phyloP scores from a whole-genome alignment of 2,797 vertebrate genomes.

The Siniperca scherzeri region DNA sequence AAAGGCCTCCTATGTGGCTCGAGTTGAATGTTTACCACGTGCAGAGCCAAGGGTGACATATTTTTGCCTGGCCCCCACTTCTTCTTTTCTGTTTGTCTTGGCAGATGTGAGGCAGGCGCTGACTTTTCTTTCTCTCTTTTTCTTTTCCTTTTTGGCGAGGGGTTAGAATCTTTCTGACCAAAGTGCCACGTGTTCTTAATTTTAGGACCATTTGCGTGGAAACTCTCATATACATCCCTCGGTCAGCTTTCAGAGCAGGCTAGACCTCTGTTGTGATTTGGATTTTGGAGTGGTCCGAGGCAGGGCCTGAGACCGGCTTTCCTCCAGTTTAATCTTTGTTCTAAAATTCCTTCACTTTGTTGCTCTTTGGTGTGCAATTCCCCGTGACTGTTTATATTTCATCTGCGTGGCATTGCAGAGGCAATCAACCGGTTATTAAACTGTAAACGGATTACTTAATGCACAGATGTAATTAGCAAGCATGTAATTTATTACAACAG shows the following conservation, averaged over 20 bases:
- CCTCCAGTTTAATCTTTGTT: slow-evolving; percentile 10
- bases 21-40: slow-evolving; percentile 77
- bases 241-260: slow-evolving; percentile 74
- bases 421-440: slow-evolving; percentile 56
- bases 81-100: slow-evolving; percentile 83
- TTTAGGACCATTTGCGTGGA: slow-evolving; percentile 81
- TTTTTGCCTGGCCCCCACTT: slow-evolving; percentile 71
- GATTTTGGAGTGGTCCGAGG: slow-evolving; percentile 12
- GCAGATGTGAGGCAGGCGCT: slow-evolving; percentile 87
- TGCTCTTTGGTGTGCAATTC: slow-evolving; percentile 23
- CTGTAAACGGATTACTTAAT: slow-evolving; percentile 41
- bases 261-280: slow-evolving; percentile 61
- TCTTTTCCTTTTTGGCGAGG: slow-evolving; percentile 61
- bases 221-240: slow-evolving; percentile 71
- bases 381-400: slow-evolving; percentile 17
- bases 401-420: slow-evolving; percentile 20
- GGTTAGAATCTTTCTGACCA: slow-evolving; percentile 54
- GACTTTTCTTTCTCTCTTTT: slow-evolving; percentile 61
- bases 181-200: slow-evolving; percentile 80
- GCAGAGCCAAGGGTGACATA: slow-evolving; percentile 83
- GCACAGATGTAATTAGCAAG: slow-evolving; percentile 43
- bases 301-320: slow-evolving; percentile 1
- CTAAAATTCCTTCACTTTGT: slow-evolving; percentile 22
- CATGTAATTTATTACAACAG: slow-evolving; percentile 44
- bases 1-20: slow-evolving; percentile 73